Conservation (phyloP, 2,113 vertebrate genomes). For the Eulemur macaco region DNA sequence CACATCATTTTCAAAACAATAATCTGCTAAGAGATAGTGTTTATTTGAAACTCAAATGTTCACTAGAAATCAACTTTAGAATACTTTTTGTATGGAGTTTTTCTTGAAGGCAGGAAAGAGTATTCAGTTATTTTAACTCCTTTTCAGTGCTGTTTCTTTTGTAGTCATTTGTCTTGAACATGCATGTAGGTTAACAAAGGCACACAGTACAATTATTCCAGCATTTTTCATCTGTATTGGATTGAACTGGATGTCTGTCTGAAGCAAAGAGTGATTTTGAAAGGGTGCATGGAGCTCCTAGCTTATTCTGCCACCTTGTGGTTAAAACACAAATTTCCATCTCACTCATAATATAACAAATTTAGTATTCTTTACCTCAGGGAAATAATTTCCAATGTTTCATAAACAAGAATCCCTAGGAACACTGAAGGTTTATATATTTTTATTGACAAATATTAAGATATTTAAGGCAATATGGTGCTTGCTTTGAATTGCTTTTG, state of each 20-base stretch:
- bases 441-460: background rate
- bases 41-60: background rate
- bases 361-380: rapidly evolving
- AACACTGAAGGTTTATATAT: background rate
- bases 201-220: background rate
- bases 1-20: background rate
- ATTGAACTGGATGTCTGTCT: background rate
- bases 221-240: background rate
- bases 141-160: background rate
- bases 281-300: background rate
- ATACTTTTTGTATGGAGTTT: background rate
- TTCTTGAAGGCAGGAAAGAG: background rate
- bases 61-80: background rate
- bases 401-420: background rate
- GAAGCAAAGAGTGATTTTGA: background rate
- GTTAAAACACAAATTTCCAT: background rate
- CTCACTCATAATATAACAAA: background rate
- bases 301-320: slow-evolving; percentile 85
- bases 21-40: background rate
- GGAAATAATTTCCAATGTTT: background rate
- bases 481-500: background rate
- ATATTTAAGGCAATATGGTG: background rate
- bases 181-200: background rate
- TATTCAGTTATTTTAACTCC: background rate
- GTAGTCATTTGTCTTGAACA: background rate